Conservation (phyloP, 2,888 invertebrate species). For the Sthenelais limicola region DNA sequence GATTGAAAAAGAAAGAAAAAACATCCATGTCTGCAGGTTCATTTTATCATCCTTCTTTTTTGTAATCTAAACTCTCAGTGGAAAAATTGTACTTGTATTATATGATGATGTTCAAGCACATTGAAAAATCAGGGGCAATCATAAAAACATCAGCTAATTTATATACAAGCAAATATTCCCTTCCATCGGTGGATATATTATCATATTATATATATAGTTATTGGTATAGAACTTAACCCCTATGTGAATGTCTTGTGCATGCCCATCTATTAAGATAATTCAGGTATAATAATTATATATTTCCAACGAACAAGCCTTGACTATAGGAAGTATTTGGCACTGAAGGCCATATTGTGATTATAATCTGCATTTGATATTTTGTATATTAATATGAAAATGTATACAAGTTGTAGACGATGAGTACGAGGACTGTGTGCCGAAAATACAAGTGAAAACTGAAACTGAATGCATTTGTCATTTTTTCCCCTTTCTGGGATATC, state of each 20-base stretch:
- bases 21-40: slow-evolving; percentile 26
- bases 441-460: slow-evolving; percentile 34
- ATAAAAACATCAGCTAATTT: slow-evolving; percentile 32
- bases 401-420: slow-evolving; percentile 38
- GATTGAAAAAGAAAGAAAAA: slow-evolving; percentile 11
- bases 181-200: slow-evolving; percentile 29
- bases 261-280: slow-evolving; percentile 34
- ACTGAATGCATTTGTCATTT: slow-evolving; percentile 33
- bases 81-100: slow-evolving; percentile 34
- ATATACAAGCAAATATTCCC: too few relatives aligned
- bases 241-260: slow-evolving; percentile 32
- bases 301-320: slow-evolving; percentile 40
- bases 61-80: slow-evolving; percentile 17
- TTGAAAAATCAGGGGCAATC: slow-evolving; percentile 34
- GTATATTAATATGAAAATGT: slow-evolving; percentile 37
- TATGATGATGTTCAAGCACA: slow-evolving; percentile 29
- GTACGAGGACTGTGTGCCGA: slow-evolving; percentile 36
- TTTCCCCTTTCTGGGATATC: too few relatives aligned
- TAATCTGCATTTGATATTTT: slow-evolving; percentile 40
- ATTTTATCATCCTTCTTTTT: slow-evolving; percentile 24
- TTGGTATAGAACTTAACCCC: slow-evolving; percentile 22
- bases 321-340: slow-evolving; percentile 41
- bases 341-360: slow-evolving; percentile 38
- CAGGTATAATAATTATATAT: slow-evolving; percentile 38
- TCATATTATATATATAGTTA: too few relatives aligned